Evolutionary conservation across 2,797 vertebrate genomes (phyloP).

Genomic region (Arctocebus calabarensis): DNA sequence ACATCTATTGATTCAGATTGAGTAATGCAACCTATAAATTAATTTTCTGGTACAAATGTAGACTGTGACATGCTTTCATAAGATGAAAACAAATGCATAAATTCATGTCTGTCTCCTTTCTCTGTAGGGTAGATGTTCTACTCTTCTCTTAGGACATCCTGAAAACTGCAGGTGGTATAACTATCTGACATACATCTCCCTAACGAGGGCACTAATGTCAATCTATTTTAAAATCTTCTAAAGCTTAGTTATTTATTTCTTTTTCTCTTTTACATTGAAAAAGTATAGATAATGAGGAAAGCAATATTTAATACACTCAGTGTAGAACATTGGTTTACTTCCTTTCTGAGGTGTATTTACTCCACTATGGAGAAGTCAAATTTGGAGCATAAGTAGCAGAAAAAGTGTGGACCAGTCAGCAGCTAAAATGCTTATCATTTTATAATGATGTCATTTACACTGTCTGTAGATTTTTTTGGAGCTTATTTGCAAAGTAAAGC

Average conservation of each 20-base stretch:
- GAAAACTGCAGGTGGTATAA: not conserved
- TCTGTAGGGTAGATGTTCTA: not conserved
- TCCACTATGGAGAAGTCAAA: not conserved
- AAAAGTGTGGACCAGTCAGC: not conserved
- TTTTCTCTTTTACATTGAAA: constrained; percentile 2
- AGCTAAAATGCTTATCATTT: not conserved
- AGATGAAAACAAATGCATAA: not conserved
- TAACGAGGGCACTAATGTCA: not conserved
- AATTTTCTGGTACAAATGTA: not conserved
- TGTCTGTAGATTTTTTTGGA: not conserved
- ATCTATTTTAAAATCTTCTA: not conserved
- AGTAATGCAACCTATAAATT: not conserved
- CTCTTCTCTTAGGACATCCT: not conserved
- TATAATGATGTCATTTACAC: not conserved
- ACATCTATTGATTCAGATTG: constrained; percentile 33
- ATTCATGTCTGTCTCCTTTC: not conserved
- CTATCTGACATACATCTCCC: not conserved
- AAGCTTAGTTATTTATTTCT: not conserved
- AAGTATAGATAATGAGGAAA: not conserved
- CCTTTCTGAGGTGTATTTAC: not conserved
- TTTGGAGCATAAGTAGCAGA: not conserved
- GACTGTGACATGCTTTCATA: not conserved
- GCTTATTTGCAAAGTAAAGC: not conserved
- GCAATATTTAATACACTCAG: not conserved
- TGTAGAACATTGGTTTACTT: not conserved